Conservation (phyloP, 1,140 invertebrate species). For the Sycobia sp. region DNA sequence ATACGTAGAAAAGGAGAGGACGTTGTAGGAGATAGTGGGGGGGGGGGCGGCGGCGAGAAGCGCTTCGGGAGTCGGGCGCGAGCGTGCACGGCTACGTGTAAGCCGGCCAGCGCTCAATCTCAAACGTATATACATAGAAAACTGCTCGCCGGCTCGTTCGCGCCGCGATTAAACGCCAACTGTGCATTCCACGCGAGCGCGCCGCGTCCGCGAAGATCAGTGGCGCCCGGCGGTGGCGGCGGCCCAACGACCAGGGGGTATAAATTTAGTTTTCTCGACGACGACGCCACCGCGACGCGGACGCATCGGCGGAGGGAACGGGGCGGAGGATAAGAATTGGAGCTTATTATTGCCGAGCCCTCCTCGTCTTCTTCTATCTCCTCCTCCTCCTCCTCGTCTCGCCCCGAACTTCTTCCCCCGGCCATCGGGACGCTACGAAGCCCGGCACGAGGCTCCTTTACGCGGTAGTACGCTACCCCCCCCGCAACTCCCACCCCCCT, state of each 20-base stretch:
- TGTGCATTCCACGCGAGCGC: no score
- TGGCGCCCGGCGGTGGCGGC: no score
- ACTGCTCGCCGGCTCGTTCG: slow-evolving; percentile 22
- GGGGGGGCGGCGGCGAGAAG: neutral
- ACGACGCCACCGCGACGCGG: neutral
- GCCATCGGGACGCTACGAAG: no score
- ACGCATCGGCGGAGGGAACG: neutral
- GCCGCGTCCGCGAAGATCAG: no score
- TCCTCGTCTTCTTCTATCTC: no score
- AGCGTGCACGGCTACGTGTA: neutral
- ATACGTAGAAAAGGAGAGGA: no score
- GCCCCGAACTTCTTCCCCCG: neutral
- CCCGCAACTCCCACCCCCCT: no score
- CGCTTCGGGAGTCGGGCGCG: neutral
- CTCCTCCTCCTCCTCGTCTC: neutral
- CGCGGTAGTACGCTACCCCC: no score
- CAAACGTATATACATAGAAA: slow-evolving; percentile 18
- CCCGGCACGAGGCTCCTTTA: no score
- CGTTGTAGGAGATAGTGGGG: no score
- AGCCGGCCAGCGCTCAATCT: no score
- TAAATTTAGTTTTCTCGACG: slow-evolving; percentile 31
- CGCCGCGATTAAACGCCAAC: slow-evolving; percentile 23
- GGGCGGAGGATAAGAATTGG: slow-evolving; percentile 8
- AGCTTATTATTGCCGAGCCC: slow-evolving; percentile 11
- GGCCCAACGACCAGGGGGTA: slow-evolving; percentile 16